Conservation (phyloP, 1,140 invertebrate species). For the Odontomachus brunneus region DNA sequence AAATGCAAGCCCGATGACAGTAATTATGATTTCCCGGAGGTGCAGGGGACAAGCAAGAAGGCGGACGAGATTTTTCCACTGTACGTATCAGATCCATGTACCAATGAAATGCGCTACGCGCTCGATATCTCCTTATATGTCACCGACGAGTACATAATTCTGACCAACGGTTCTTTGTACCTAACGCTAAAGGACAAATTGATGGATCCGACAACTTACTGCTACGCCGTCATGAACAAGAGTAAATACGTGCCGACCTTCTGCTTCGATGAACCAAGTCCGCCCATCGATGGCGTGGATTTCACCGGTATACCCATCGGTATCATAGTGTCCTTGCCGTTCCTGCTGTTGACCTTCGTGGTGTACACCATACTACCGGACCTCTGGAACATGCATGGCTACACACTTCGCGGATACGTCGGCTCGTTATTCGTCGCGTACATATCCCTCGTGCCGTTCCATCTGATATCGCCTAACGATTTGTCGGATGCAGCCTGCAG, state of each 20-base stretch:
- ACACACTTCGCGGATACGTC: conserved; percentile 85
- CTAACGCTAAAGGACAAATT: conserved; percentile 71
- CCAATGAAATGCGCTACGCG: conserved; percentile 78
- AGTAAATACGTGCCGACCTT: conserved; percentile 52
- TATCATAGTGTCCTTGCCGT: conserved; percentile 85
- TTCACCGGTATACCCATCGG: conserved; percentile 62
- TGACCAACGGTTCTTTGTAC: conserved; percentile 86
- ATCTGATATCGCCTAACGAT: conserved; percentile 77
- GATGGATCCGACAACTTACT: conserved; percentile 55
- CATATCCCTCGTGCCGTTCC: conserved; percentile 80
- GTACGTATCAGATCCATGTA: conserved; percentile 4
- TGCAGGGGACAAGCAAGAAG: neutral
- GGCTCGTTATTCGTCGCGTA: conserved; percentile 84
- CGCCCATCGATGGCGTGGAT: neutral
- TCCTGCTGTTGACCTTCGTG: conserved; percentile 85
- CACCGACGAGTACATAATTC: conserved; percentile 84
- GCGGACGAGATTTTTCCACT: conserved; percentile 34
- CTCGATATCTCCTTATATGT: conserved; percentile 82
- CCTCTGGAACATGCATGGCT: conserved; percentile 86
- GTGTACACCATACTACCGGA: conserved; percentile 86
- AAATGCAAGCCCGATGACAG: neutral
- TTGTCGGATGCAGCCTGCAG: conserved; percentile 82
- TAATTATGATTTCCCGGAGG: conserved; percentile 34
- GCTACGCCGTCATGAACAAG: conserved; percentile 50
- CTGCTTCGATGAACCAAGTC: conserved; percentile 55